A percentile compares a stretch with the other conserved stretches of the same genome.
phyloP scores from a whole-genome alignment of 2,113 vertebrate genomes.

The Nycticorax nycticorax region DNA sequence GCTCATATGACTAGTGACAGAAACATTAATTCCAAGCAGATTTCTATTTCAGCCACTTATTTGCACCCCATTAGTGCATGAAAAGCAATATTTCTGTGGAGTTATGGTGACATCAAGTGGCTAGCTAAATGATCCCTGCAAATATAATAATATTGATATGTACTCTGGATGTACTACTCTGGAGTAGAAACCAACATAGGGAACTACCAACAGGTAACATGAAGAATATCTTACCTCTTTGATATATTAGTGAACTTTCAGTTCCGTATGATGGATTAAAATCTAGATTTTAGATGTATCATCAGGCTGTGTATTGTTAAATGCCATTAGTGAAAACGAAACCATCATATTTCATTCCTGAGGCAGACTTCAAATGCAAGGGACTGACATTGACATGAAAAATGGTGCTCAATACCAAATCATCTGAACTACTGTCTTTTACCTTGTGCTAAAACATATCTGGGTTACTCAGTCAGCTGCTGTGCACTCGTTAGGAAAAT shows the following conservation, averaged over 20 bases:
- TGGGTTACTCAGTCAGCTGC: background rate
- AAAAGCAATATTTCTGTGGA: background rate
- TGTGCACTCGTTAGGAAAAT: background rate
- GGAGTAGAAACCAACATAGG: background rate
- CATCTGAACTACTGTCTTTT: background rate
- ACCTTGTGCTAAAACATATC: background rate
- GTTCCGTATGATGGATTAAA: background rate
- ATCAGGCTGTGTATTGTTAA: background rate
- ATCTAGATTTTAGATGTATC: background rate
- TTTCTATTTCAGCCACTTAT: background rate
- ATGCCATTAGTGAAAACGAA: background rate
- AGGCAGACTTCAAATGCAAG: background rate
- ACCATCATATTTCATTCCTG: background rate
- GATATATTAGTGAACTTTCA: background rate
- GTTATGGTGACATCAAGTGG: constrained; percentile 37
- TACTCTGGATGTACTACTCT: background rate
- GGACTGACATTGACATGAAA: background rate
- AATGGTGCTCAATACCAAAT: accelerated
- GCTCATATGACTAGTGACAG: background rate
- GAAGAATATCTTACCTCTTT: background rate
- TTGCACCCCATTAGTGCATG: constrained; percentile 1
- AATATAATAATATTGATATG: background rate
- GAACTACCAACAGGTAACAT: background rate
- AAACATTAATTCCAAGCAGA: background rate
- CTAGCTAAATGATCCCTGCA: background rate